Conservation (phyloP, 2,797 vertebrate genomes). For the Myripristis jacobus region DNA sequence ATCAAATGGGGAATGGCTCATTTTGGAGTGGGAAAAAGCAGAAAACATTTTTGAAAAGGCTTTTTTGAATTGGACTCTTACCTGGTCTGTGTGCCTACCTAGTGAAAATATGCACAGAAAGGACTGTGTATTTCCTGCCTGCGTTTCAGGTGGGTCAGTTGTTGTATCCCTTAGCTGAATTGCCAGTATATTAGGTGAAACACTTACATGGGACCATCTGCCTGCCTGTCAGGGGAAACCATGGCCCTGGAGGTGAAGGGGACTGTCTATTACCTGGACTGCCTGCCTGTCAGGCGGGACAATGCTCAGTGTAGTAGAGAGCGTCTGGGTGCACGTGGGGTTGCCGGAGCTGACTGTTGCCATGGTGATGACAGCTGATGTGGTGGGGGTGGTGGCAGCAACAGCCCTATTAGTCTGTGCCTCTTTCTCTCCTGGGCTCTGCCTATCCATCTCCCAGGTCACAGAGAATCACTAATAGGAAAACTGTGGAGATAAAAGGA, state of each 20-base stretch:
- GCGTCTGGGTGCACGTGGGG: slow-evolving; percentile 81
- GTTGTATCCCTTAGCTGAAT: slow-evolving; percentile 83
- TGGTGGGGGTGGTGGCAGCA: slow-evolving; percentile 71
- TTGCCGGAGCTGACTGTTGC: slow-evolving; percentile 81
- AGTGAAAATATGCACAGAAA: neutral
- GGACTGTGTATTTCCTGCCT: neutral
- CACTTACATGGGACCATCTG: neutral
- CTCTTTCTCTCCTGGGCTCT: slow-evolving; percentile 81
- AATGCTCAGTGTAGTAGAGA: slow-evolving; percentile 88
- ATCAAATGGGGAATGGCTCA: neutral
- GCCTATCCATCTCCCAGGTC: slow-evolving; percentile 71
- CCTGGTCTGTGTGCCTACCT: neutral
- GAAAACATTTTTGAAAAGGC: no score
- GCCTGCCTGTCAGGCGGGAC: slow-evolving; percentile 89
- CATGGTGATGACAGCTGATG: slow-evolving; percentile 80
- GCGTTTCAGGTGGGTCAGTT: neutral
- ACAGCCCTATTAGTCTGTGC: slow-evolving; percentile 79
- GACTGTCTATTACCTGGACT: slow-evolving; percentile 86
- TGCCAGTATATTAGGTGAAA: slow-evolving; percentile 83
- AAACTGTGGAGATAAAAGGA: slow-evolving; percentile 47
- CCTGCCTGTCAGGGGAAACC: slow-evolving; percentile 69
- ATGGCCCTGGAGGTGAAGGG: neutral
- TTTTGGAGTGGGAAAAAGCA: neutral
- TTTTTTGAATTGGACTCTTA: neutral
- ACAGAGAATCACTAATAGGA: slow-evolving; percentile 42